Evolutionary conservation across 2,797 vertebrate species (phyloP).

Genomic region (Darevskia nairensis): DNA sequence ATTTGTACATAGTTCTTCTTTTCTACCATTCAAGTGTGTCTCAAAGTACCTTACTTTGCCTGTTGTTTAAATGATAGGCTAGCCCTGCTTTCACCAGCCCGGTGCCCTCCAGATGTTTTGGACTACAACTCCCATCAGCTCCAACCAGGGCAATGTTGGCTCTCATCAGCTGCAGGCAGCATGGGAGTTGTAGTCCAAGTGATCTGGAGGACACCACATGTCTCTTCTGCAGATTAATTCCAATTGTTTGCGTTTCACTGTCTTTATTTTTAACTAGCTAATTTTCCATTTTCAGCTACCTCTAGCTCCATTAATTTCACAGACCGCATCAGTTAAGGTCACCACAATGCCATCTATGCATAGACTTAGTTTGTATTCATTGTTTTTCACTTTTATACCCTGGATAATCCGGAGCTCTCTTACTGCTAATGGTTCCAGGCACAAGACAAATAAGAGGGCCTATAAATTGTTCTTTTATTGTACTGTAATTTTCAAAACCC

Average conservation of each 20-base stretch:
- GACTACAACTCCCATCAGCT: too few species aligned
- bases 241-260: background rate
- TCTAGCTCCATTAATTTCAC: background rate
- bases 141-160: too few species aligned
- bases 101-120: too few species aligned
- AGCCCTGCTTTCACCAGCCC: background rate
- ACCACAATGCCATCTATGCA: background rate
- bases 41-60: background rate
- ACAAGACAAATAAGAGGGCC: background rate
- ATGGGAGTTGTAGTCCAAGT: too few species aligned
- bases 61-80: background rate
- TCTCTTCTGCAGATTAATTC: background rate
- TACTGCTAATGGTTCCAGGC: background rate
- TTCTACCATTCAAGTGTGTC: background rate
- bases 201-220: too few species aligned
- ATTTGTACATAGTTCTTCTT: background rate
- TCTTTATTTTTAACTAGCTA: background rate
- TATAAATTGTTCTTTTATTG: background rate
- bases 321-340: background rate
- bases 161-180: too few species aligned
- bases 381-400: background rate
- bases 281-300: background rate
- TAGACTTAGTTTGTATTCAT: background rate
- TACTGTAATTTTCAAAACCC: background rate
- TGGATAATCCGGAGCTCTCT: background rate